These are phyloP conservation scores for Lepidurus arcticus DNA, from an alignment of 1,140 invertebrate species.

Conservation along the genomic window DNA sequence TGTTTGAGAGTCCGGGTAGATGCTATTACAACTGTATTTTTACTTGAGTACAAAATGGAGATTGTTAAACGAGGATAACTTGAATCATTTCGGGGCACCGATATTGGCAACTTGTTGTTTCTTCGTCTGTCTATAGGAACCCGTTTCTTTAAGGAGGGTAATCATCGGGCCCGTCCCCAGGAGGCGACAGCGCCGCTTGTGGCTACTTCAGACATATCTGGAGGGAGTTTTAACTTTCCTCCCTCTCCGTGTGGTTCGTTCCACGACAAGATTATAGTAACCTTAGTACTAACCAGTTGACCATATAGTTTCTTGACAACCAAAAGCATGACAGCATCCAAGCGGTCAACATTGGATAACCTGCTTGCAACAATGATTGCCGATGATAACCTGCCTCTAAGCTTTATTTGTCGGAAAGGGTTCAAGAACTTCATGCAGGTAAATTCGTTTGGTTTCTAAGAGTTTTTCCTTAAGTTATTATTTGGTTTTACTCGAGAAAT, in stretches of 20 bases:
- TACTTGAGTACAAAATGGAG: neutral
- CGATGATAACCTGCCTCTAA: neutral
- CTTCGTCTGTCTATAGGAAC: neutral
- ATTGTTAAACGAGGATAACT: neutral
- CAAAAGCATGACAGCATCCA: neutral
- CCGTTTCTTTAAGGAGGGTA: neutral
- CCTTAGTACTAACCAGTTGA: neutral
- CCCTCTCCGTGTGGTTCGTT: neutral
- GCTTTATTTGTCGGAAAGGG: neutral
- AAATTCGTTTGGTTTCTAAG: too few relatives aligned
- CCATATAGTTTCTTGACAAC: neutral
- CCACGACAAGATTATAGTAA: neutral
- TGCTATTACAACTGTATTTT: neutral
- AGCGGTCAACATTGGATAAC: neutral
- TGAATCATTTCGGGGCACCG: neutral
- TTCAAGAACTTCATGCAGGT: neutral
- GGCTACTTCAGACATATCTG: neutral
- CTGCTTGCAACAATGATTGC: neutral
- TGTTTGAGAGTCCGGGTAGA: neutral
- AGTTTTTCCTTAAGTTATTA: too few relatives aligned
- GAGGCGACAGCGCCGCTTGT: neutral
- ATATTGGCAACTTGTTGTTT: neutral
- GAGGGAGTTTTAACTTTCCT: neutral
- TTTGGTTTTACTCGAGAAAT: too few relatives aligned
- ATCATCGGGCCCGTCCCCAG: neutral